Percentiles rank a stretch among this genome's conserved stretches.
phyloP scores from a whole-genome alignment of 2,113 vertebrate species.

The Lates calcarifer region DNA sequence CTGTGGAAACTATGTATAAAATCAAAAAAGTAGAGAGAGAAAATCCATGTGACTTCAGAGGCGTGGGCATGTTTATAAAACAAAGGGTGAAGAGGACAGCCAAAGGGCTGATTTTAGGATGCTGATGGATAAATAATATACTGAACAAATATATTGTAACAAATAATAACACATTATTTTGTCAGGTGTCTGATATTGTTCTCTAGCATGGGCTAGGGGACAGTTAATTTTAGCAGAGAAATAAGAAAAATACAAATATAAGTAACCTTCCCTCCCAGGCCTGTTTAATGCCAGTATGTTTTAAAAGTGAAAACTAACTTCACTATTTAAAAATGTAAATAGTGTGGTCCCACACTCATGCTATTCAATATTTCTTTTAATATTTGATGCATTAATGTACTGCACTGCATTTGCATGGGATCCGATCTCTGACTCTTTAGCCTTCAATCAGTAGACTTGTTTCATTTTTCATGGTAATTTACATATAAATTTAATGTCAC shows the following conservation, averaged over 20 bases:
- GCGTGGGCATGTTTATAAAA: neutral
- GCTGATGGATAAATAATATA: neutral
- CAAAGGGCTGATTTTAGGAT: neutral
- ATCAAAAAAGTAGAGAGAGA: neutral
- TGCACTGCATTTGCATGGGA: slow-evolving; percentile 13
- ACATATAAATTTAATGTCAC: slow-evolving; percentile 31
- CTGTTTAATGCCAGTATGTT: slow-evolving; percentile 7
- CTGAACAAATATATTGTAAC: no score
- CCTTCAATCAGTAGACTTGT: slow-evolving; percentile 17
- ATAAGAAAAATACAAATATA: neutral
- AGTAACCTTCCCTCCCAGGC: accelerated
- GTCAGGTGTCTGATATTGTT: no score
- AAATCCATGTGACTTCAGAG: neutral
- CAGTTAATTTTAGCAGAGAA: neutral
- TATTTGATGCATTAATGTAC: slow-evolving; percentile 26
- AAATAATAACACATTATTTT: neutral
- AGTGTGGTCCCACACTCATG: slow-evolving; percentile 1
- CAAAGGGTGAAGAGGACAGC: neutral
- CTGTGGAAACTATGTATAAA: neutral
- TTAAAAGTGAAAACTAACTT: slow-evolving; percentile 22
- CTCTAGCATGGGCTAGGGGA: neutral
- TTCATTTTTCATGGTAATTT: slow-evolving; percentile 35
- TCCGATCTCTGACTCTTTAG: slow-evolving; percentile 15
- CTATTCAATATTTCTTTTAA: slow-evolving; percentile 26
- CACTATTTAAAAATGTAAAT: slow-evolving; percentile 45